phyloP scores from a whole-genome alignment of 2,797 vertebrate species.

The Coilia nasus region DNA sequence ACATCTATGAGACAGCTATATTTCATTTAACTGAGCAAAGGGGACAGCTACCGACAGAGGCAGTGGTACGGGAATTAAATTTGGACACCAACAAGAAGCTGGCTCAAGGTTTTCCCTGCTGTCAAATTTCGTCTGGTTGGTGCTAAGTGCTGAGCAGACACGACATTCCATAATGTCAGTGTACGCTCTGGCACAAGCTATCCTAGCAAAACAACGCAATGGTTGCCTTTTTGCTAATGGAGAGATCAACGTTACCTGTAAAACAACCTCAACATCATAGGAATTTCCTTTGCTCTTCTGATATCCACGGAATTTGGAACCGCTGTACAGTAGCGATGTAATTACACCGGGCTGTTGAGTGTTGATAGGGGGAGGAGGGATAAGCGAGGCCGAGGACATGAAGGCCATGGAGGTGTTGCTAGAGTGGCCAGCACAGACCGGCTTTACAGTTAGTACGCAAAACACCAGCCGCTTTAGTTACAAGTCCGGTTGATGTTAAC shows the following conservation, averaged over 20 bases:
- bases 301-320: slow-evolving; percentile 93
- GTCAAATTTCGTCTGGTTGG: slow-evolving; percentile 27
- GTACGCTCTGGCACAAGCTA: not conserved
- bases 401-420: slow-evolving; percentile 73
- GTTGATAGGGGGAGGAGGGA: slow-evolving; percentile 95
- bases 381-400: slow-evolving; percentile 79
- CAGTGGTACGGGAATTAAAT: slow-evolving; percentile 70
- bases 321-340: slow-evolving; percentile 92
- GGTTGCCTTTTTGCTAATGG: slow-evolving; percentile 51
- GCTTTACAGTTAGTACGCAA: slow-evolving; percentile 56
- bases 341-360: slow-evolving; percentile 91
- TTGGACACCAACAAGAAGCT: slow-evolving; percentile 19
- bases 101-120: slow-evolving; percentile 13
- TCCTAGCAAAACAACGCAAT: slow-evolving; percentile 20
- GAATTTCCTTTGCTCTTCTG: slow-evolving; percentile 98
- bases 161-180: slow-evolving; percentile 20
- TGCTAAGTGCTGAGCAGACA: slow-evolving; percentile 25
- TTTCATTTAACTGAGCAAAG: slow-evolving; percentile 46
- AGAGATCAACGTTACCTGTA: slow-evolving; percentile 82
- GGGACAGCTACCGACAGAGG: slow-evolving; percentile 91
- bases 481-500: slow-evolving; percentile 3
- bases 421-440: slow-evolving; percentile 72
- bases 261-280: slow-evolving; percentile 95
- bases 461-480: slow-evolving; percentile 19
- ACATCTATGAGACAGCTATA: not conserved